These are phyloP conservation scores for Antheraea mylitta DNA, from an alignment of 1,140 invertebrate genomes.

Conservation along the genomic window DNA sequence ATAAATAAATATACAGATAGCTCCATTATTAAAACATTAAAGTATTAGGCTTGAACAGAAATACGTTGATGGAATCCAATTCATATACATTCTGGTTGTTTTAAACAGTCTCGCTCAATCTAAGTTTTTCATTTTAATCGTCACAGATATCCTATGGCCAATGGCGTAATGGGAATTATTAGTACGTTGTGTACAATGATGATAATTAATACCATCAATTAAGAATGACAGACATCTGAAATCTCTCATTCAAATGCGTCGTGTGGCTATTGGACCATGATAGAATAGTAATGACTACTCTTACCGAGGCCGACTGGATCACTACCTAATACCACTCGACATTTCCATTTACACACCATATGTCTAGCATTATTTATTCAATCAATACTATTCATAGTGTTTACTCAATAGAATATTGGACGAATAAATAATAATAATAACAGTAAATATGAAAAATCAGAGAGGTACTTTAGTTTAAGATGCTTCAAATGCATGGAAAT, in stretches of 20 bases:
- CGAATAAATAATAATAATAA: too few relatives aligned
- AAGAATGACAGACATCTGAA: constrained; percentile 54
- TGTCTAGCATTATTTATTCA: neutral
- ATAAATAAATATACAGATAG: too few relatives aligned
- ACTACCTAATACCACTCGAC: neutral
- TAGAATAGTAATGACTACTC: constrained; percentile 50
- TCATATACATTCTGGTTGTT: too few relatives aligned
- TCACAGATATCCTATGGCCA: neutral
- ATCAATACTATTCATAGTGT: neutral
- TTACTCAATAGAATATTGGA: too few relatives aligned
- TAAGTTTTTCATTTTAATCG: neutral
- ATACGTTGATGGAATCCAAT: too few relatives aligned
- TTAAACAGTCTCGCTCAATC: too few relatives aligned
- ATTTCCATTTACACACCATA: neutral
- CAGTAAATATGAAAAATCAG: too few relatives aligned
- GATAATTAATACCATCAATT: constrained; percentile 56
- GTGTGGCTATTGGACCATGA: constrained; percentile 23
- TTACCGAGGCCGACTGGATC: neutral
- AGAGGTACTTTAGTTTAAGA: too few relatives aligned
- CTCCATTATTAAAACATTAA: too few relatives aligned
- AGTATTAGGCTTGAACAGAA: too few relatives aligned
- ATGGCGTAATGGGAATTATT: neutral
- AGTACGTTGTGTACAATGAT: constrained; percentile 16
- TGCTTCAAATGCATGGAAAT: too few relatives aligned
- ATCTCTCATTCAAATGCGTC: constrained; percentile 62